Evolutionary conservation across 2,797 vertebrate genomes (phyloP).

Genomic region (Hydrophis major): DNA sequence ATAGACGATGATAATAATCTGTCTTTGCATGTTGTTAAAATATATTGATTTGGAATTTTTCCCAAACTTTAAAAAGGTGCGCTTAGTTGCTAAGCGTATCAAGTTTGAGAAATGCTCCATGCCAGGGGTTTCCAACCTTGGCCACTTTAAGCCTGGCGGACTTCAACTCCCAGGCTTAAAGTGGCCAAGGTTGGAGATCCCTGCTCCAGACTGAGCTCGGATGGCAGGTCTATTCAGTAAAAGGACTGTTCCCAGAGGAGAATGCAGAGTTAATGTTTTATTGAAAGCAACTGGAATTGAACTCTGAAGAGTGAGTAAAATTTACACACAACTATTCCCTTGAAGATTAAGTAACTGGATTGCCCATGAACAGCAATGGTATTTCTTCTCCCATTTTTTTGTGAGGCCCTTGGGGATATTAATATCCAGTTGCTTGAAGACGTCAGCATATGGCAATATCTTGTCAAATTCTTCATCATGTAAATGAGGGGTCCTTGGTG

Average conservation of each 20-base stretch:
- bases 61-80: not conserved
- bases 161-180: no score
- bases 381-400: not conserved
- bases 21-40: not conserved
- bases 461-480: not conserved
- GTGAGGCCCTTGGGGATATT: not conserved
- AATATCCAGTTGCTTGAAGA: not conserved
- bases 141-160: no score
- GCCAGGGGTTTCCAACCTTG: no score
- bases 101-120: not conserved
- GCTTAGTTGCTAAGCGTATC: not conserved
- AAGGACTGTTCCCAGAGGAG: not conserved
- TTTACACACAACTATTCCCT: not conserved
- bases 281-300: not conserved
- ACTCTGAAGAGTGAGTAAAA: not conserved
- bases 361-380: not conserved
- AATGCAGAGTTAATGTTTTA: not conserved
- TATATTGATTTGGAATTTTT: not conserved
- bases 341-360: not conserved
- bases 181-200: no score
- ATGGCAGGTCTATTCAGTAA: not conserved
- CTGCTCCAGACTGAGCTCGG: not conserved
- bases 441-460: no score
- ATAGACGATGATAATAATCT: not conserved
- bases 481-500: no score